phyloP scores from a whole-genome alignment of 2,888 invertebrate species.

The Macaria liturata region DNA sequence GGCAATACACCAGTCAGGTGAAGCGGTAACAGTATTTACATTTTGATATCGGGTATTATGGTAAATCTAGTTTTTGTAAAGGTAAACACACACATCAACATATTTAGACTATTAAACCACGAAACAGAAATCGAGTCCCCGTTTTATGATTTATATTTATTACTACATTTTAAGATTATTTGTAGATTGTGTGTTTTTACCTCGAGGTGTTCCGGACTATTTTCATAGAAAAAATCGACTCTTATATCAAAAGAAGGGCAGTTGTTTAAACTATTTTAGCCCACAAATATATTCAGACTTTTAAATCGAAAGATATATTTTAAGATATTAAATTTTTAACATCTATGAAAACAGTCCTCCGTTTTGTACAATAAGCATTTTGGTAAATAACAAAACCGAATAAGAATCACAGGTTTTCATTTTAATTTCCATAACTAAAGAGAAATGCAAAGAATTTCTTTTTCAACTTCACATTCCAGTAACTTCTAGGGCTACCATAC shows the following conservation, averaged over 20 bases:
- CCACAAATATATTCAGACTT: no score
- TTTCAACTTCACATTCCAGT: constrained; percentile 63
- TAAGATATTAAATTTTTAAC: no score
- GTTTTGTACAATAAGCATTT: constrained; percentile 13
- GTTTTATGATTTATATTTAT: no score
- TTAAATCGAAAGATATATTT: no score
- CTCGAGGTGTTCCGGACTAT: no score
- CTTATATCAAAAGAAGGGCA: no score
- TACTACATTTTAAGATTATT: no score
- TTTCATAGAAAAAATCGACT: no score
- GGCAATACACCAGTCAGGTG: constrained; percentile 26
- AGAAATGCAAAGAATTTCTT: constrained; percentile 76
- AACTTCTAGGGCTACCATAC: constrained; percentile 77
- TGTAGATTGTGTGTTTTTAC: no score
- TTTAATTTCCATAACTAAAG: constrained; percentile 80
- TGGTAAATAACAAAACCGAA: constrained; percentile 55
- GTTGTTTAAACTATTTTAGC: no score
- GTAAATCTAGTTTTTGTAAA: constrained; percentile 12
- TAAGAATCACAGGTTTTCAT: constrained; percentile 80
- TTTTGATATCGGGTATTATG: constrained; percentile 30
- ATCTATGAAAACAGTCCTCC: constrained; percentile 3
- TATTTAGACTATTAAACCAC: no score
- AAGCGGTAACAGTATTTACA: constrained; percentile 28
- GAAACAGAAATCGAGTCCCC: no score
- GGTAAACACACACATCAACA: background rate